Evolutionary conservation across 2,797 vertebrate species (phyloP).

Genomic region (Pangasius krempfi): DNA sequence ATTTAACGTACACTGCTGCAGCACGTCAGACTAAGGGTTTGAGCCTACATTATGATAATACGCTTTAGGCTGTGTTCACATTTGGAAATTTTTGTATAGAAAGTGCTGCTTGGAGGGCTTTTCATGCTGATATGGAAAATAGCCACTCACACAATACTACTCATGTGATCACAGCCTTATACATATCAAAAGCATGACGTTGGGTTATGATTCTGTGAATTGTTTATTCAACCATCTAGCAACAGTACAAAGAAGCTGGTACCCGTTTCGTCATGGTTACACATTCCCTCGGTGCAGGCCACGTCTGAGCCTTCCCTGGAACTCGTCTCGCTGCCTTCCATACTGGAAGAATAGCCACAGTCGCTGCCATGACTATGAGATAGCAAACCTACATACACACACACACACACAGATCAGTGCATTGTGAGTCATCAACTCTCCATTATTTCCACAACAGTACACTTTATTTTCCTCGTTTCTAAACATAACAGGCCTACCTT

Average conservation of each 20-base stretch:
- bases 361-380: conserved; percentile 89
- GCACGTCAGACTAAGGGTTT: too few species aligned
- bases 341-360: conserved; percentile 94
- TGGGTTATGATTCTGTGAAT: background rate
- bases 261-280: conserved; percentile 94
- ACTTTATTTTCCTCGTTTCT: background rate
- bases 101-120: background rate
- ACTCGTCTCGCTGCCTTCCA: conserved; percentile 91
- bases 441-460: conserved; percentile 10
- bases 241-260: conserved; percentile 17
- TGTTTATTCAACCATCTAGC: background rate
- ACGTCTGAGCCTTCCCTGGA: conserved; percentile 93
- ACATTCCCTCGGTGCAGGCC: conserved; percentile 95
- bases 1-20: too few species aligned
- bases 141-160: background rate
- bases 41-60: background rate
- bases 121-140: background rate
- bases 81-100: background rate
- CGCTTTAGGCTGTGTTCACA: background rate
- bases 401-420: background rate
- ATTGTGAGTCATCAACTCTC: background rate
- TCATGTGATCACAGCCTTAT: background rate
- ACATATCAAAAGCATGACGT: background rate
- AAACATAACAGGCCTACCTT: background rate
- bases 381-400: conserved; percentile 76